Base-by-base conservation (phyloP, 2,888 invertebrate genomes). In the Synergus itoensis region DNA sequence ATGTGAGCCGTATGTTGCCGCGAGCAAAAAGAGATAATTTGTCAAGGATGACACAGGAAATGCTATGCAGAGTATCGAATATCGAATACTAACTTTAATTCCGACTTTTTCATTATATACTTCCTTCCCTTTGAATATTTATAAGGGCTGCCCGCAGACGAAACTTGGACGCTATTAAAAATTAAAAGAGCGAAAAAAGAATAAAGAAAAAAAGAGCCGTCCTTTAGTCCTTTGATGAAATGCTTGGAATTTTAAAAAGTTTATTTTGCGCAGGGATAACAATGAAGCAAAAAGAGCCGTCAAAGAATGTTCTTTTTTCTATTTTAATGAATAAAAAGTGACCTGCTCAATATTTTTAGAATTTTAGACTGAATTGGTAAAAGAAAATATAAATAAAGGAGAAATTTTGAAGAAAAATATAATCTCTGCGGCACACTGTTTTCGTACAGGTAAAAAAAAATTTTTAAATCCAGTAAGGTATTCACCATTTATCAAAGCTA, bases 121-220 rank as follows among this genome's bases (percentile, higher is more conserved):
- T 69, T 48, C 69, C 45, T 28, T 48, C 14, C 28, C 3, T 21
- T 28, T 69, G 48, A 73, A 73, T 53, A 73, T 73, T 28, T 48
- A 73, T 36, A 73, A 73, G 73, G n/a, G 36, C 53, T 40, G 28
- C 16, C 4, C 16, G 48, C 69, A 28, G 4, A 21, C 16, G 43
- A 45, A 69, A 28, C 21, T 28, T 9, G 28, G 69, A n/a, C 36
- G 73, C 73, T 73, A 53, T 73, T 73, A 11, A 73, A 28, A 73
- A 53, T 73, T 73, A n/a, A 73, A 28, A 73, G 36, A 48, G 41
- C 21, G 36, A 4, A 5, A n/a, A 53, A n/a, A n/a, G 11, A 40
- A n/a, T 8, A 16, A 9, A 60, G 45, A 48, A 40, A 40, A 40
- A 36, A n/a, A 36, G 11, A 16, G 5, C 18, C n/a, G 21, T 36